Evolutionary conservation across 2,797 vertebrate genomes (phyloP), one percentile per base, ranked within the genome.

Genomic region (Cryptoblepharus egeriae): DNA sequence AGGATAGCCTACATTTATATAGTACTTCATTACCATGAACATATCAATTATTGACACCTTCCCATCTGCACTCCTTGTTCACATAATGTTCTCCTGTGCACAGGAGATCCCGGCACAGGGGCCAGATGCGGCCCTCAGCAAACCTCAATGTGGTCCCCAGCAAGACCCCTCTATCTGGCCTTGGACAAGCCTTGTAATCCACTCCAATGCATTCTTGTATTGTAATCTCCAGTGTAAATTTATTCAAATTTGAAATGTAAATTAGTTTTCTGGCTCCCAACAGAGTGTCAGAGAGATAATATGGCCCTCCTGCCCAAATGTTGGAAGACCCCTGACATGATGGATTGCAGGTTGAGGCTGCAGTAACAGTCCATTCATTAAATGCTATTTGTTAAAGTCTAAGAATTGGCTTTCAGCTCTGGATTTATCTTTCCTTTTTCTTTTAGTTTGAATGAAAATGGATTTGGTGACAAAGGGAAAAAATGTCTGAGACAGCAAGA

Each of bases 381-480:
- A 26, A 16, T 30, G 45, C 13, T 8, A 9, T 11, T 28, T 5
- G 49, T 42, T 78, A 28, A 65, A 22, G 9, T 73, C 45, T 60
- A 58, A 61, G 12, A 13, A 22, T 24, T 74, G 7, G 5, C 9
- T 84, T 74, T 9, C 55, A 67, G 67, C 9, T 84, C 37, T 10
- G 42, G 9, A 11, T 74, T 60, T 45, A n/a, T 37, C 16, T 78
- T 67, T 83, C n/a, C 30, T 64, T 77, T 35, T 52, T 49, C 58
- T 81, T 72, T 70, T 37, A 84, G 82, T 11, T 74, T 84, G 52
- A 9, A 1, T 20, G 5, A 1, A n/a, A 74, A 84, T 68, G 10
- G 11, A 11, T 84, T 84, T 68, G 55, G 32, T 68, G 24, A 68
- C 7, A 67, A 30, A 84, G 82, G 82, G 67, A 28, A 1, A 60